phyloP scores from a whole-genome alignment of 2,888 invertebrate species.

The Resseliella maxima region DNA sequence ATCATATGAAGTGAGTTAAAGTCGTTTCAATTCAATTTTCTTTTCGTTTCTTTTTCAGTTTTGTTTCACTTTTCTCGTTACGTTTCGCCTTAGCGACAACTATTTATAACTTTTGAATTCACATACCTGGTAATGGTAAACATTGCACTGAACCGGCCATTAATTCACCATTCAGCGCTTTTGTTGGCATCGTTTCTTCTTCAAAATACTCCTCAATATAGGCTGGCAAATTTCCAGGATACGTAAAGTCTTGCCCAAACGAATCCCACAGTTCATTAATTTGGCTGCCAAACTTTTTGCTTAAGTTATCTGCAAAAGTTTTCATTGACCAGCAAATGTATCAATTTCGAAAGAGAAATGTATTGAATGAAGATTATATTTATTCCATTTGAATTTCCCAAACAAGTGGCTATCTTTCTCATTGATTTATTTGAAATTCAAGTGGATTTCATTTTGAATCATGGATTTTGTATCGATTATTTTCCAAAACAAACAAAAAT shows the following conservation, averaged over 20 bases:
- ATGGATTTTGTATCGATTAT: neutral
- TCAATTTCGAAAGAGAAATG: too few relatives aligned
- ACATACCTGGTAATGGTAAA: slow-evolving; percentile 78
- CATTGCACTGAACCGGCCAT: slow-evolving; percentile 72
- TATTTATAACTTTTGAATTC: neutral
- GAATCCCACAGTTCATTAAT: slow-evolving; percentile 78
- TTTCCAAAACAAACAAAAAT: too few relatives aligned
- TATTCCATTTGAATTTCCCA: too few relatives aligned
- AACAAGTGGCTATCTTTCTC: too few relatives aligned
- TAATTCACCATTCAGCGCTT: slow-evolving; percentile 62
- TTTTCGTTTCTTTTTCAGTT: too few relatives aligned
- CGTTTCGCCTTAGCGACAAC: too few relatives aligned
- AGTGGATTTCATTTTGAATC: neutral
- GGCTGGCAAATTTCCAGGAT: slow-evolving; percentile 76
- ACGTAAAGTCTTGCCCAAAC: slow-evolving; percentile 76
- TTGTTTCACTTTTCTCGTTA: too few relatives aligned
- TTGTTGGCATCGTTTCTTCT: slow-evolving; percentile 68
- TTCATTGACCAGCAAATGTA: too few relatives aligned
- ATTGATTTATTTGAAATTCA: too few relatives aligned
- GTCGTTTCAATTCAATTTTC: too few relatives aligned
- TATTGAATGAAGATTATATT: too few relatives aligned
- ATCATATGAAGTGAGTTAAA: too few relatives aligned
- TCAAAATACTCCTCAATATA: slow-evolving; percentile 81
- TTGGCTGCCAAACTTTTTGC: slow-evolving; percentile 77
- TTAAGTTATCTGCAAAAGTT: slow-evolving; percentile 73